Base-by-base conservation (phyloP, 2,113 vertebrate species). In the Antechinus flavipes region DNA sequence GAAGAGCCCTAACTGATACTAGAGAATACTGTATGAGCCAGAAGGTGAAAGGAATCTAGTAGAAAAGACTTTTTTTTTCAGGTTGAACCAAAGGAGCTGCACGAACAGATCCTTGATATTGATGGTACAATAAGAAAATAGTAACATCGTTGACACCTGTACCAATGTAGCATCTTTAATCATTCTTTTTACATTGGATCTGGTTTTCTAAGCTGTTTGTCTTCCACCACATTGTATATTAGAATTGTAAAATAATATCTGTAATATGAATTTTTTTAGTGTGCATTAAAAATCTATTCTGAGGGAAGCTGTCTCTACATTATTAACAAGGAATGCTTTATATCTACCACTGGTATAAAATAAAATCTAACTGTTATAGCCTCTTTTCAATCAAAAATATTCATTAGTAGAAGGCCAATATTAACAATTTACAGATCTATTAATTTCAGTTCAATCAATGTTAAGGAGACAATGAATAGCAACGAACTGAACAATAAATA, bases 71-170 rank as follows among this genome's bases (percentile, higher is more conserved):
- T 97, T 98, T 49, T 49, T 49, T 49, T 49, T 99, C 99, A 99
- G 99, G 98, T 99, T 99, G 47, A 99, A 99, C 93, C 99, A 99
- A 3, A 99, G 99, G 99, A 99, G 98, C 98, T 99, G 94, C 99
- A 99, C 98, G 99, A 99, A 98, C 99, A 99, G 98, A 99, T 99
- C 96, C 99, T 99, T 97, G 99, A 99, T 96, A 99, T 99, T 84
- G 99, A 99, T 93, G 99, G 99, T 46, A 99, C 99, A 97, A 98
- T 99, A 99, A 99, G 98, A 99, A 99, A 99, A 98, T 98, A 99
- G 97, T 99, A 98, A 98, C 98, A 26, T 96, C 93, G 96, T 96
- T 76, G 92, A 95, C 98, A 97, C 94, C 54, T 97, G 14, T 96
- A 92, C 98, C 97, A 96, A 95, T 97, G 90, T 96, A 93, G 98